phyloP scores from a whole-genome alignment of 2,888 invertebrate species.

The Nymphalis polychloros region DNA sequence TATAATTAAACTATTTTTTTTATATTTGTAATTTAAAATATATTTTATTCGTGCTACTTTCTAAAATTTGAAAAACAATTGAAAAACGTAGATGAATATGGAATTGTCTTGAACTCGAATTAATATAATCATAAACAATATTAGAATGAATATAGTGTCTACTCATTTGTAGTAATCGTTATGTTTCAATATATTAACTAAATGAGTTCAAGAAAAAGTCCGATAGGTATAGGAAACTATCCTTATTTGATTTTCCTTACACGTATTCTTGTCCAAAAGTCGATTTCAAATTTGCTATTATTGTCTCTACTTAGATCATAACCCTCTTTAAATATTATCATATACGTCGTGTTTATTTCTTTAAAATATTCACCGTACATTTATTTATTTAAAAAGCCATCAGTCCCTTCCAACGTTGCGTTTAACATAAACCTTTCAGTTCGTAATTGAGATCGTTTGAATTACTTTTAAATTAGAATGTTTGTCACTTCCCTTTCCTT shows the following conservation, averaged over 20 bases:
- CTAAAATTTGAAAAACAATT: no score
- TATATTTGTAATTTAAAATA: no score
- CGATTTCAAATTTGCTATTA: neutral
- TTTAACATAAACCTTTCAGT: neutral
- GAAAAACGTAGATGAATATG: no score
- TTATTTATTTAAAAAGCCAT: neutral
- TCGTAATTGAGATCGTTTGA: neutral
- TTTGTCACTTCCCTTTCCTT: neutral
- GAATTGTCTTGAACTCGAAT: no score
- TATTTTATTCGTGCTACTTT: no score
- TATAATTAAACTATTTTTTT: no score
- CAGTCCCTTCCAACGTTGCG: neutral
- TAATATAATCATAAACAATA: no score
- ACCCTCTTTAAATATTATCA: neutral
- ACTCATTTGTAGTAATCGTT: no score
- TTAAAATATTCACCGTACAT: neutral
- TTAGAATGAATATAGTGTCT: no score
- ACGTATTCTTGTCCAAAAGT: neutral
- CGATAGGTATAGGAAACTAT: neutral
- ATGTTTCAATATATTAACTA: neutral
- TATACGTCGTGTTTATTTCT: no score
- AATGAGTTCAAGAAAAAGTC: neutral
- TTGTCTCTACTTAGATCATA: neutral
- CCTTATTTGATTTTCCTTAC: neutral
- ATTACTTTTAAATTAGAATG: conserved; percentile 1